Conservation (phyloP, 2,797 vertebrate genomes). For the Halcyon leucocephala region DNA sequence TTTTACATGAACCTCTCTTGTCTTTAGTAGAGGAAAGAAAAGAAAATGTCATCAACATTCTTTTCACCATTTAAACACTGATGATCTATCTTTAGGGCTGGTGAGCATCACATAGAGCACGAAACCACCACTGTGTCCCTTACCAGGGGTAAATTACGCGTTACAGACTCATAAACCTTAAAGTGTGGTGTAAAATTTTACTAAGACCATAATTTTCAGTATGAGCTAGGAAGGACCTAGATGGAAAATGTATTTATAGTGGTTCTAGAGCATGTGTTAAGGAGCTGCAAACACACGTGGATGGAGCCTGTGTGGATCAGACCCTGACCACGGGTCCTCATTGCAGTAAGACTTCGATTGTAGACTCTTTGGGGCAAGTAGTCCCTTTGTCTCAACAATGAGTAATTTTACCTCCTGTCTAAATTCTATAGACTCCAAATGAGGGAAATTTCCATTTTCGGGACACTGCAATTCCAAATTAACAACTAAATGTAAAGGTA, state of each 20-base stretch:
- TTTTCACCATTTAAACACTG: constrained; percentile 51
- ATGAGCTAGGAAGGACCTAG: background rate
- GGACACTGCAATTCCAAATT: background rate
- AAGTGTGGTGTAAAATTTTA: constrained; percentile 8
- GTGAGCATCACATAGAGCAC: background rate
- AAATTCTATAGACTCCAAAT: background rate
- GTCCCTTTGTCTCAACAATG: background rate
- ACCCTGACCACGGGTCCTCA: background rate
- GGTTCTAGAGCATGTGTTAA: constrained; percentile 17
- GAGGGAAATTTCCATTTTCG: background rate
- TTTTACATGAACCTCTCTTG: constrained; percentile 66
- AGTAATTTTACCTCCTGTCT: background rate
- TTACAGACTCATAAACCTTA: constrained; percentile 5
- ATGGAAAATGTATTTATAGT: background rate
- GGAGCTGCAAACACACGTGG: background rate
- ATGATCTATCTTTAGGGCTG: constrained; percentile 37
- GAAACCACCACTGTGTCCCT: background rate
- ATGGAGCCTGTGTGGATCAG: background rate
- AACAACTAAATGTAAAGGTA: background rate
- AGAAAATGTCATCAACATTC: constrained; percentile 70
- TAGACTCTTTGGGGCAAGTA: background rate
- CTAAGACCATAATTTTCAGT: constrained; percentile 2
- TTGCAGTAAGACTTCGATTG: background rate
- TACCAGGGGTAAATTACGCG: background rate
- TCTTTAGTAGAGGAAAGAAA: constrained; percentile 22